Conservation (phyloP, 2,113 vertebrate species). For the Gallinago undulata region DNA sequence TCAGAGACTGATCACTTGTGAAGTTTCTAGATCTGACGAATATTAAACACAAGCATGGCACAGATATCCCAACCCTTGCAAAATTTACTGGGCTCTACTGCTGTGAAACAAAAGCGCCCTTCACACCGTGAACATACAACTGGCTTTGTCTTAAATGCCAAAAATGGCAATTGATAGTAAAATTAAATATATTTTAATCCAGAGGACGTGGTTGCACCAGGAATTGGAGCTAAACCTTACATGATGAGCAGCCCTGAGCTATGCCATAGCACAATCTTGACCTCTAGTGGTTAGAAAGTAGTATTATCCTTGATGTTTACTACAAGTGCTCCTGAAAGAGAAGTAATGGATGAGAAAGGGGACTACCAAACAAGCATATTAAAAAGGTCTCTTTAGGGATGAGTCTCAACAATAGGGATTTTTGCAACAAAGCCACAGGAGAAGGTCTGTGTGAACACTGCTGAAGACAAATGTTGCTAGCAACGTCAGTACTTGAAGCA, state of each 20-base stretch:
- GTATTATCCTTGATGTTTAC: neutral
- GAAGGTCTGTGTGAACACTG: neutral
- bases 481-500: neutral
- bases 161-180: accelerated
- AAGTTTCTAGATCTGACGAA: neutral
- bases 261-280: conserved; percentile 60
- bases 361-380: neutral
- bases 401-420: neutral
- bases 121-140: accelerated
- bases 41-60: accelerated
- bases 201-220: accelerated
- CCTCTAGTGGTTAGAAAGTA: conserved; percentile 69
- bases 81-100: neutral
- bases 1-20: accelerated
- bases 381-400: neutral
- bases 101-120: neutral
- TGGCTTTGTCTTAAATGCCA: accelerated
- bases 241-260: accelerated
- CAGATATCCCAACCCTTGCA: neutral
- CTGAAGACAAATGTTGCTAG: neutral
- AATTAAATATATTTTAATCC: accelerated
- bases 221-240: neutral
- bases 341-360: neutral
- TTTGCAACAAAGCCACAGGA: neutral
- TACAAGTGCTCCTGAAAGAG: neutral